phyloP scores from a whole-genome alignment of 2,797 vertebrate genomes.

The Delichon dasypus region DNA sequence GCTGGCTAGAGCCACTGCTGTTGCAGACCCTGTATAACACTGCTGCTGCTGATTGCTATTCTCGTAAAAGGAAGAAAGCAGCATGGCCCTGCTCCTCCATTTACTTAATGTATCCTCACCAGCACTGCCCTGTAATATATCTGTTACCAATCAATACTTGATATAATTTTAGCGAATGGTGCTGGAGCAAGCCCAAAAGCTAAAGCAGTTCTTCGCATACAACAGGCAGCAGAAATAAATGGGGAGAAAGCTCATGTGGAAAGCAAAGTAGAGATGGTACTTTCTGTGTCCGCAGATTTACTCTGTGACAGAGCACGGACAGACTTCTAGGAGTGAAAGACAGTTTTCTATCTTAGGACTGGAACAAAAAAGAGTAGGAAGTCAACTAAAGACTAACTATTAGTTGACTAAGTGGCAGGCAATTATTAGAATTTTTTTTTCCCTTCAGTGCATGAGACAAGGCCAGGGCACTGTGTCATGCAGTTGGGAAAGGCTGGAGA shows the following conservation, averaged over 20 bases:
- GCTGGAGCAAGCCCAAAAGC: background rate
- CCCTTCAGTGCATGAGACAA: background rate
- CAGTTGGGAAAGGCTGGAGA: background rate
- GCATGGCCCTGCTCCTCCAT: background rate
- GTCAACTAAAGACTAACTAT: background rate
- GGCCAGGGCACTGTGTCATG: background rate
- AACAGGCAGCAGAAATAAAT: background rate
- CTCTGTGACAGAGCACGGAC: background rate
- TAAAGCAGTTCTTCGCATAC: background rate
- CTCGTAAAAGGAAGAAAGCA: background rate
- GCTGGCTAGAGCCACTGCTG: background rate
- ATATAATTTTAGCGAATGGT: background rate
- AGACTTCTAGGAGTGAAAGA: background rate
- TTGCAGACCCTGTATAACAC: background rate
- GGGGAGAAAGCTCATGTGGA: background rate
- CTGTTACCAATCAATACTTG: background rate
- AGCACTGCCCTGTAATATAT: background rate
- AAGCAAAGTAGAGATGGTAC: background rate
- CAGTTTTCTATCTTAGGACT: background rate
- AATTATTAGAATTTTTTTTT: background rate
- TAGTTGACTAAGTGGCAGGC: background rate
- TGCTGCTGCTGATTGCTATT: background rate
- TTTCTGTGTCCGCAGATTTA: background rate
- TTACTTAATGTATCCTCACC: background rate
- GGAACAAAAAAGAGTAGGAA: background rate